Evolutionary conservation across 1,140 invertebrate genomes (phyloP), one percentile per base, ranked within the genome.

Genomic region (Periplaneta americana): DNA sequence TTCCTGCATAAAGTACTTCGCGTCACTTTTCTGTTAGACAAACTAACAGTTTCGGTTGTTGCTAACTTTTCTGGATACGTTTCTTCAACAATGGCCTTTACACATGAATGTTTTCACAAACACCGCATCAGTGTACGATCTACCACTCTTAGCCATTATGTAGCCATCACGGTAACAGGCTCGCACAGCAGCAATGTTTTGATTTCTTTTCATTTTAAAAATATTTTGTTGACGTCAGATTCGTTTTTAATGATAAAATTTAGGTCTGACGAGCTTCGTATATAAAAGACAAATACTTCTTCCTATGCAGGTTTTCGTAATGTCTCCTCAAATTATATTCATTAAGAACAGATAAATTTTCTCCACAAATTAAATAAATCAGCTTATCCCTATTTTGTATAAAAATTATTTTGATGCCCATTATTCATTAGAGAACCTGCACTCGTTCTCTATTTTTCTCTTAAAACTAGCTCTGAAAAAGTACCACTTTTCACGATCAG

Each of bases 241-340:
- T 82, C n/a, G 81, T 84, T 83, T 85, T 85, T 80, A 85, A 79
- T 34, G 36, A 76, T 82, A 80, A 82, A 82, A 84, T 83, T 84
- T 86, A 85, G 78, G 83, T 82, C 84, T 83, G 82, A 77, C 84
- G 66, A 83, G 81, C 81, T 84, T 84, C 81, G 48, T 83, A 82
- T 34, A 15, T n/a, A 57, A 57, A 11, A 57, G 39, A 57, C 39
- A 22, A 57, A 57, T 57, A 57, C 39, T 15, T 57, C 82, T 79
- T 86, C 83, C 82, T 86, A 84, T 85, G 83, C 80, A 82, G 82
- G 22, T 22, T 79, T 86, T 86, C n/a, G n/a, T n/a, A n/a, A n/a
- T n/a, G n/a, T n/a, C n/a, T n/a, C n/a, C n/a, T n/a, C 22, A 85
- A 80, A 82, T 86, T 87, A 82, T 85, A 86, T 85, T 86, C 84